Evolutionary conservation across 2,797 vertebrate genomes (phyloP).

Genomic region (Eremophila alpestris): DNA sequence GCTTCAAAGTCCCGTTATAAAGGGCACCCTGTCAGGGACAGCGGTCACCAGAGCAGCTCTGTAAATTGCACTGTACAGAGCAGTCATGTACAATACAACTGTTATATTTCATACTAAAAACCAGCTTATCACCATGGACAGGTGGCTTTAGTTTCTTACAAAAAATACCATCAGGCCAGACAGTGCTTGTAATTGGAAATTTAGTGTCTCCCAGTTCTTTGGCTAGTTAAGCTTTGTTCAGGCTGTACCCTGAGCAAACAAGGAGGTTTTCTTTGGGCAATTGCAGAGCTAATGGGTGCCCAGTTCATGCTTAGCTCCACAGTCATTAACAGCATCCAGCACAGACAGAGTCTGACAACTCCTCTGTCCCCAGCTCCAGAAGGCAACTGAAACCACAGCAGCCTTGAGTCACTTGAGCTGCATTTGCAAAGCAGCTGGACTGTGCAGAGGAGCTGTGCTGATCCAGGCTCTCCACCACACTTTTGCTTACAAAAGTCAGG

Average conservation of each 20-base stretch:
- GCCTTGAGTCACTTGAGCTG: neutral
- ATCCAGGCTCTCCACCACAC: neutral
- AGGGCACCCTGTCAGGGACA: neutral
- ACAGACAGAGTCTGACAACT: neutral
- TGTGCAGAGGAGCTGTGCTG: neutral
- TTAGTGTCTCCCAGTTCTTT: neutral
- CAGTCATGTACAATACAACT: neutral
- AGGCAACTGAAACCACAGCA: neutral
- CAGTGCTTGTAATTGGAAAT: neutral
- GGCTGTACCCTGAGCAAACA: neutral
- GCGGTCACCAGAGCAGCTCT: neutral
- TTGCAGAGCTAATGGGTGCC: neutral
- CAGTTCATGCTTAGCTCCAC: neutral
- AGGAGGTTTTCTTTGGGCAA: neutral
- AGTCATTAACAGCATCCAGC: neutral
- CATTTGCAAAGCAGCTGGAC: neutral
- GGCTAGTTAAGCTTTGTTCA: neutral
- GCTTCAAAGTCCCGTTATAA: neutral
- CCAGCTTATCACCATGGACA: neutral
- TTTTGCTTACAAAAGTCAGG: neutral
- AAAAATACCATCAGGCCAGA: neutral
- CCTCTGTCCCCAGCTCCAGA: neutral
- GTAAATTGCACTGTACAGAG: neutral
- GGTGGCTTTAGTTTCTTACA: neutral
- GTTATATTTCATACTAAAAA: constrained; percentile 1